These are phyloP conservation scores for Brienomyrus longianalis DNA, from an alignment of 2,113 vertebrate species.

Conservation along the genomic window DNA sequence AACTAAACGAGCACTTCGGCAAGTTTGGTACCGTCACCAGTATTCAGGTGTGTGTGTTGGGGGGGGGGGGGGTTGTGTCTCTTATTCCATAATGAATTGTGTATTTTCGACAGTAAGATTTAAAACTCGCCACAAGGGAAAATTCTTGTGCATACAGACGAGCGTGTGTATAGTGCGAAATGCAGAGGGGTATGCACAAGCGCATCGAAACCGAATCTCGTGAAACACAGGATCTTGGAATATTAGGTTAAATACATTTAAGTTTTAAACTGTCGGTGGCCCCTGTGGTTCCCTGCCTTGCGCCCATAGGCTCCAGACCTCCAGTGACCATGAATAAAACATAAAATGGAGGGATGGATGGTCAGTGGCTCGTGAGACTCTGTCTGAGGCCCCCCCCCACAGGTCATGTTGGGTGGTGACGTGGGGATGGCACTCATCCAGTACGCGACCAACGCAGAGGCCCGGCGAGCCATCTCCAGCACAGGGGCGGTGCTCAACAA, in stretches of 20 bases:
- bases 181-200: too few species aligned
- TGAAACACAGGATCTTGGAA: background rate
- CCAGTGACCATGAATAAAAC: background rate
- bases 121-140: background rate
- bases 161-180: background rate
- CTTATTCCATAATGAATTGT: background rate
- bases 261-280: background rate
- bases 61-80: background rate
- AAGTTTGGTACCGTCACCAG: constrained; percentile 97
- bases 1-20: constrained; percentile 95
- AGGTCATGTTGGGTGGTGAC: constrained; percentile 93
- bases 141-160: background rate
- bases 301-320: too few species aligned
- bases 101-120: background rate
- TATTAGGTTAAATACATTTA: background rate
- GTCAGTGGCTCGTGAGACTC: background rate
- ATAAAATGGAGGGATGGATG: background rate
- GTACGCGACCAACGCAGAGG: constrained; percentile 84
- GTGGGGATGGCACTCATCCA: constrained; percentile 90
- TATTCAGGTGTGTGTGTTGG: constrained; percentile 70
- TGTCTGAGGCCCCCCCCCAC: background rate
- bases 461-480: constrained; percentile 86
- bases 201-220: background rate
- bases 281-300: background rate
- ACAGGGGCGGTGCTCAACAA: constrained; percentile 90